These are phyloP conservation scores for Apteryx owenii DNA, from an alignment of 2,113 vertebrate species.

Conservation along the genomic window DNA sequence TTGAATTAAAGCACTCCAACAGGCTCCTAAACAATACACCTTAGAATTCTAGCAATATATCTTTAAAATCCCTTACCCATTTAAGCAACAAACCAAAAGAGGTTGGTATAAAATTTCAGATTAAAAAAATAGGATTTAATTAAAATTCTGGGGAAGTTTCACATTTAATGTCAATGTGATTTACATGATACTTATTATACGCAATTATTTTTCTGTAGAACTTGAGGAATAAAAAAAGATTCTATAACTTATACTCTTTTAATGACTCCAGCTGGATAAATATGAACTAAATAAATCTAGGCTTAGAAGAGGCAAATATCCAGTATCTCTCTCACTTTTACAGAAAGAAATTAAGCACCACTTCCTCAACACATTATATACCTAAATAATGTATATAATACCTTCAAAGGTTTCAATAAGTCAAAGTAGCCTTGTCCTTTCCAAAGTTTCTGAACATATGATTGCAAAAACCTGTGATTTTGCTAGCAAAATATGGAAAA, in stretches of 20 bases:
- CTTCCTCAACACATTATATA: not conserved
- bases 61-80: not conserved
- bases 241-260: not conserved
- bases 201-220: not conserved
- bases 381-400: not conserved
- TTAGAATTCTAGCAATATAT: not conserved
- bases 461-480: not conserved
- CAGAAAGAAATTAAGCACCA: not conserved
- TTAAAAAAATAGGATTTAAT: not conserved
- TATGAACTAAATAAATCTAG: not conserved
- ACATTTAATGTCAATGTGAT: not conserved
- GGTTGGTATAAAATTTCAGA: not conserved
- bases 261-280: not conserved
- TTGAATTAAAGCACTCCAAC: not conserved
- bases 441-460: not conserved
- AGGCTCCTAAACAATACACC: not conserved
- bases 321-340: not conserved
- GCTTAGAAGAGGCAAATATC: not conserved
- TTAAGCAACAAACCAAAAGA: not conserved
- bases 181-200: not conserved
- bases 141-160: not conserved
- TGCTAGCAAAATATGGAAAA: not conserved
- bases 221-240: not conserved
- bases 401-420: not conserved
- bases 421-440: not conserved